phyloP scores from a whole-genome alignment of 1,140 invertebrate genomes.

The Maconellicoccus hirsutus region DNA sequence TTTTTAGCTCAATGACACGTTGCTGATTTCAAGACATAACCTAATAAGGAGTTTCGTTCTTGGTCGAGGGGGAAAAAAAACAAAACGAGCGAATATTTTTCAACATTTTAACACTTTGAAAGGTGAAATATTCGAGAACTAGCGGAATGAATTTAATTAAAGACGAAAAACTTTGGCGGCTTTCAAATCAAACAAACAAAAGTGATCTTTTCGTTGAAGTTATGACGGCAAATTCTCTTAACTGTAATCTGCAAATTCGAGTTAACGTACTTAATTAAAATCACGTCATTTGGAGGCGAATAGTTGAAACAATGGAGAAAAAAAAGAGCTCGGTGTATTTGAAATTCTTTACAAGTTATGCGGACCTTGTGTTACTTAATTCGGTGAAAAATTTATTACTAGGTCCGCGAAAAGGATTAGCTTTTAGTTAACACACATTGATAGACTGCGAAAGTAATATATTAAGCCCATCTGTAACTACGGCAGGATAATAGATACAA shows the following conservation, averaged over 20 bases:
- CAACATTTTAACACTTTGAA: neutral
- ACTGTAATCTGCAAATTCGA: too few relatives aligned
- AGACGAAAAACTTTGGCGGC: neutral
- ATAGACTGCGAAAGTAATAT: conserved; percentile 21
- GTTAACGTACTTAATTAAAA: too few relatives aligned
- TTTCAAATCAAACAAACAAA: neutral
- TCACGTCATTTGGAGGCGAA: too few relatives aligned
- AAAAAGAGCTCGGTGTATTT: neutral
- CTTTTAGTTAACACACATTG: conserved; percentile 18
- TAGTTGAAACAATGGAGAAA: too few relatives aligned
- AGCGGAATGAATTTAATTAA: conserved; percentile 2
- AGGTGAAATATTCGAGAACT: neutral
- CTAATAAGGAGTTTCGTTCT: neutral
- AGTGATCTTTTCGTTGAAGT: neutral
- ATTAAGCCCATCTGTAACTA: conserved; percentile 17
- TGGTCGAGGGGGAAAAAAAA: neutral
- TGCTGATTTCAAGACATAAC: neutral
- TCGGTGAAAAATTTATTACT: conserved; percentile 15
- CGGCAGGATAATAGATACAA: conserved; percentile 13
- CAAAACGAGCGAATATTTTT: neutral
- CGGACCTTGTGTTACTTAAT: conserved; percentile 1
- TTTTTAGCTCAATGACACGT: too few relatives aligned
- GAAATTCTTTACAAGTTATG: neutral
- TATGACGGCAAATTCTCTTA: neutral
- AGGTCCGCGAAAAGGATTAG: conserved; percentile 5